phyloP scores from a whole-genome alignment of 53 echinoderm and acorn worm species.

The Astropecten irregularis region DNA sequence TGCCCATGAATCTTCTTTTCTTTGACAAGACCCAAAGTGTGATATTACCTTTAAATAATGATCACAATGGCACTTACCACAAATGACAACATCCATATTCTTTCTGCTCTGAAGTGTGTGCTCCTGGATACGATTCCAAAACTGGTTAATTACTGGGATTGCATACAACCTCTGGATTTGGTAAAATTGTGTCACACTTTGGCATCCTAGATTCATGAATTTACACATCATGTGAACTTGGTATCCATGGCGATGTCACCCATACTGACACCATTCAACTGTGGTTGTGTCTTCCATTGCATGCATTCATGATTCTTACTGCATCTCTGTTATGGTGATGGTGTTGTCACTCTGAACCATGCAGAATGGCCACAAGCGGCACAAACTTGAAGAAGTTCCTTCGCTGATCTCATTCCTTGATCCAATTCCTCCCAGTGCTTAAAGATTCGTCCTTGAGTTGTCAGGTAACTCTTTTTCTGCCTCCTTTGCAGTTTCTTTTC shows the following conservation, averaged over 20 bases:
- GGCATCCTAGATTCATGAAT: constrained; percentile 21
- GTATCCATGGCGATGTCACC: constrained; percentile 12
- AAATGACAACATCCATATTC: background rate
- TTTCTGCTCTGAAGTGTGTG: background rate
- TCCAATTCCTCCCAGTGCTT: too few species aligned
- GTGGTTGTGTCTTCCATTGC: background rate
- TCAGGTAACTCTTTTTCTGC: too few species aligned
- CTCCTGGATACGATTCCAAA: background rate
- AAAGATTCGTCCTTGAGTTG: too few species aligned
- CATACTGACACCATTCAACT: constrained; percentile 18
- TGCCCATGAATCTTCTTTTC: too few species aligned
- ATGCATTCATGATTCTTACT: constrained; percentile 5
- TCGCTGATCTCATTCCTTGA: too few species aligned
- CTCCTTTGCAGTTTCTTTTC: too few species aligned
- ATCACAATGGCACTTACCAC: too few species aligned
- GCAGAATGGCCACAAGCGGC: too few species aligned
- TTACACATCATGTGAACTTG: constrained; percentile 19
- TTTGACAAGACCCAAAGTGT: too few species aligned
- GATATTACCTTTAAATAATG: too few species aligned
- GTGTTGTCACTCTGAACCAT: too few species aligned
- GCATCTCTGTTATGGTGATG: constrained; percentile 10
- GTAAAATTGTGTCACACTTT: background rate
- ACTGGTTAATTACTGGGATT: background rate
- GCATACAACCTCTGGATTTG: background rate
- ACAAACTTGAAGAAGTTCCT: too few species aligned